Percentiles rank a stretch among this genome's conserved stretches.
Evolutionary conservation across 2,888 invertebrate species (phyloP).

Genomic region (Agrilus biguttatus): DNA sequence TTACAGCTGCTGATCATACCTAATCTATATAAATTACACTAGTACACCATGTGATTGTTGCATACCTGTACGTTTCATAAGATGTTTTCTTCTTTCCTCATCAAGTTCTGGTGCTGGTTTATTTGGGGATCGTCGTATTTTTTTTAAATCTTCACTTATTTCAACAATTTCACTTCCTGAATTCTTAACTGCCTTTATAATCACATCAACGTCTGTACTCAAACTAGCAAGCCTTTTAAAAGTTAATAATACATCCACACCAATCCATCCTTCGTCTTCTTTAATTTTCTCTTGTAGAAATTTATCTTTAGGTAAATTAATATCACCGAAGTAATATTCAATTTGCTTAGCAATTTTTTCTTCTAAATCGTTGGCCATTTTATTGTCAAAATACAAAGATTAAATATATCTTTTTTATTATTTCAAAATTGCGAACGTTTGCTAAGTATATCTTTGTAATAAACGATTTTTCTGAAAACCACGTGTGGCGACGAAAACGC

Average conservation of each 20-base stretch:
- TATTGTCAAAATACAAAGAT: neutral
- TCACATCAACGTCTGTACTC: conserved; percentile 50
- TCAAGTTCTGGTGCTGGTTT: conserved; percentile 71
- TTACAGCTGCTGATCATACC: no score
- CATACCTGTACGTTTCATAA: conserved; percentile 50
- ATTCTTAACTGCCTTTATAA: conserved; percentile 60
- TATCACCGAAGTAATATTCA: conserved; percentile 65
- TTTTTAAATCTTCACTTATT: conserved; percentile 41
- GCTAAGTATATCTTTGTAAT: no score
- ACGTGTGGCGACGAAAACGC: no score
- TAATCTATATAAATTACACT: no score
- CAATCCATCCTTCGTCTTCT: conserved; percentile 84
- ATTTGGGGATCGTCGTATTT: conserved; percentile 59
- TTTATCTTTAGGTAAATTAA: conserved; percentile 83
- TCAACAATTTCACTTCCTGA: conserved; percentile 59
- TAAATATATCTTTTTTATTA: no score
- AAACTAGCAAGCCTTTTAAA: conserved; percentile 76
- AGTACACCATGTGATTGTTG: neutral
- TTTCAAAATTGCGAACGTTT: no score
- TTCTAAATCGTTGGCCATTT: conserved; percentile 33
- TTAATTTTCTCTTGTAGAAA: conserved; percentile 79
- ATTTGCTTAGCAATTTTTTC: conserved; percentile 52
- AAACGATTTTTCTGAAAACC: no score
- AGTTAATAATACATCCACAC: conserved; percentile 65
- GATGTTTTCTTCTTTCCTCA: conserved; percentile 66